phyloP scores from a whole-genome alignment of 2,888 invertebrate genomes.

The Metacarcinus magister region DNA sequence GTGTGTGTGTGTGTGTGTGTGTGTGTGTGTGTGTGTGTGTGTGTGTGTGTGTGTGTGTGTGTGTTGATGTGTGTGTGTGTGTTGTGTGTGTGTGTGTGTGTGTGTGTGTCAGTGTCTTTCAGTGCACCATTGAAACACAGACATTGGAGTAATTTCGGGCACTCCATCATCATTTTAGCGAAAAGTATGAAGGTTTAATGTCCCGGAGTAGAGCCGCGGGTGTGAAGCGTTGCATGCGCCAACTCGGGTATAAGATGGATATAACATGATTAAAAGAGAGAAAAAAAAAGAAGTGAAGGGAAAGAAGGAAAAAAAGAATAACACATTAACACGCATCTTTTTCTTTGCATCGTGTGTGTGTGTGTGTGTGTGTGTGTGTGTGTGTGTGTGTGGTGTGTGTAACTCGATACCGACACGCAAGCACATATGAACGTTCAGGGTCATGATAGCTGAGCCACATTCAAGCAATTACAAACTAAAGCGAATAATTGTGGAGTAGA shows the following conservation, averaged over 20 bases:
- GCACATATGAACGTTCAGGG: background rate
- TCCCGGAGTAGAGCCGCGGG: background rate
- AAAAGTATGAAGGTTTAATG: constrained; percentile 43
- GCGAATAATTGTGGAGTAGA: background rate
- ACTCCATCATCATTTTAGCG: constrained; percentile 38
- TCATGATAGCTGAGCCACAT: background rate
- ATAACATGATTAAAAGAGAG: constrained; percentile 41
- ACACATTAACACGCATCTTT: background rate
- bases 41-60: no score
- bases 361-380: constrained; percentile 61
- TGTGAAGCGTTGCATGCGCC: background rate
- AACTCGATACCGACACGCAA: background rate
- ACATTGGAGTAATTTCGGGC: background rate
- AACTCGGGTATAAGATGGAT: constrained; percentile 10
- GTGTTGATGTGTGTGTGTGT: background rate
- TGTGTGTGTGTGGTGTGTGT: constrained; percentile 55
- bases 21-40: no score
- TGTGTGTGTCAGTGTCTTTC: background rate
- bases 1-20: no score
- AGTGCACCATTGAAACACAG: constrained; percentile 1
- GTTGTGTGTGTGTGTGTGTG: no score
- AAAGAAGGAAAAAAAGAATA: background rate
- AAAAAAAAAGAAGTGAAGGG: background rate
- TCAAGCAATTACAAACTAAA: background rate
- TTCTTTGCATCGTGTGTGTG: constrained; percentile 36